Evolutionary conservation across 2,797 vertebrate species (phyloP).

Genomic region (Sarcophilus harrisii): DNA sequence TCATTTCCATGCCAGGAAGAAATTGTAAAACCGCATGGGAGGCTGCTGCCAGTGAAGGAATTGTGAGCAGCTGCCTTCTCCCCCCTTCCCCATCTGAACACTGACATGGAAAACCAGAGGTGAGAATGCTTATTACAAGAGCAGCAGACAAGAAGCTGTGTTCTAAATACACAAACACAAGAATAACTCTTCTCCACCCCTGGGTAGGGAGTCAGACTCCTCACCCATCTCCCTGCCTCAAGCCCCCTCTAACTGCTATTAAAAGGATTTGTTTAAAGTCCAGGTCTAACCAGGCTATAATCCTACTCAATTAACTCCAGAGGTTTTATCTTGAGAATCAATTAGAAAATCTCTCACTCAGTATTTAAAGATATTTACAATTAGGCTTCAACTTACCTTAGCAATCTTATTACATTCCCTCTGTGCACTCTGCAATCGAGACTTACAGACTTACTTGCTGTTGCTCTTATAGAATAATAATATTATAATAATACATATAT

Average conservation of each 20-base stretch:
- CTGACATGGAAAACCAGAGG: background rate
- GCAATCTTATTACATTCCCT: background rate
- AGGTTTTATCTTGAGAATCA: background rate
- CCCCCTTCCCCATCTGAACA: background rate
- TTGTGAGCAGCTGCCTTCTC: background rate
- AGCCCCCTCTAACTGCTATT: no score
- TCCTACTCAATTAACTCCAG: background rate
- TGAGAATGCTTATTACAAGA: background rate
- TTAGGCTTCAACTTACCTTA: background rate
- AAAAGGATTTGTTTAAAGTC: background rate
- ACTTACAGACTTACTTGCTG: background rate
- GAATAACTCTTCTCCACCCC: no score
- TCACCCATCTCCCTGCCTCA: no score
- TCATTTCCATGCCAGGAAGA: background rate
- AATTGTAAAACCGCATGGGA: background rate
- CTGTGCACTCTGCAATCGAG: background rate
- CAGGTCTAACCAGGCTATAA: background rate
- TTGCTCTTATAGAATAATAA: background rate
- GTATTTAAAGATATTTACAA: background rate
- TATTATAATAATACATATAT: constrained; percentile 9
- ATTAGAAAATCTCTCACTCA: background rate
- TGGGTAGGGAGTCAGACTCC: no score
- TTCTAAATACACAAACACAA: background rate
- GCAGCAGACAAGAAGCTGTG: background rate
- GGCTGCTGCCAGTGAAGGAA: no score